phyloP scores from a whole-genome alignment of 2,113 vertebrate species.

The Todiramphus saurophagus region DNA sequence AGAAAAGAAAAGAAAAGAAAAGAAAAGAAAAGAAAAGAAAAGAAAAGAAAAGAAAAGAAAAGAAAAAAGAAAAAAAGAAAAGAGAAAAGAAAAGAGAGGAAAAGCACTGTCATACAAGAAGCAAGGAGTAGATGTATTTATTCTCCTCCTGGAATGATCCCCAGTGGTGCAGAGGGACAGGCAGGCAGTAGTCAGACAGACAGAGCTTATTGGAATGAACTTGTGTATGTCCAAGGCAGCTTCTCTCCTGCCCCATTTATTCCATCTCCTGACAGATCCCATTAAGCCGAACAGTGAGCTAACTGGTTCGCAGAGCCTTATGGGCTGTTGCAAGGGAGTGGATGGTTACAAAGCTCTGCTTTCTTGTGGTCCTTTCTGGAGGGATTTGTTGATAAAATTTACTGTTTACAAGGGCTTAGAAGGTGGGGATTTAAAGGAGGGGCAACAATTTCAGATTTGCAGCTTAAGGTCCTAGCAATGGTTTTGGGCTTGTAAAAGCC shows the following conservation, averaged over 20 bases:
- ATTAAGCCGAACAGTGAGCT: background rate
- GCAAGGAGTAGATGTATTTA: background rate
- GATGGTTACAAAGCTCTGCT: background rate
- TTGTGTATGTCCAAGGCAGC: background rate
- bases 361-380: background rate
- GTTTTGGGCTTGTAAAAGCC: background rate
- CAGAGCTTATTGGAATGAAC: background rate
- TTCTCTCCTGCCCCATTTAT: background rate
- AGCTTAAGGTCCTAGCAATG: rapidly evolving
- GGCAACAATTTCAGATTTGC: background rate
- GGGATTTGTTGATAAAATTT: background rate
- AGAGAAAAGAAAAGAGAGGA: rapidly evolving
- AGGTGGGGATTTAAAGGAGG: background rate
- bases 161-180: background rate
- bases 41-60: too few species aligned
- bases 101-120: rapidly evolving
- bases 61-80: too few species aligned
- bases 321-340: background rate
- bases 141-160: background rate
- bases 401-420: background rate
- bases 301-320: background rate
- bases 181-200: background rate
- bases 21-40: background rate
- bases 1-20: too few species aligned
- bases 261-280: background rate